These are phyloP conservation scores for Lepidonotus clava DNA, from an alignment of 2,888 invertebrate species.

Conservation along the genomic window DNA sequence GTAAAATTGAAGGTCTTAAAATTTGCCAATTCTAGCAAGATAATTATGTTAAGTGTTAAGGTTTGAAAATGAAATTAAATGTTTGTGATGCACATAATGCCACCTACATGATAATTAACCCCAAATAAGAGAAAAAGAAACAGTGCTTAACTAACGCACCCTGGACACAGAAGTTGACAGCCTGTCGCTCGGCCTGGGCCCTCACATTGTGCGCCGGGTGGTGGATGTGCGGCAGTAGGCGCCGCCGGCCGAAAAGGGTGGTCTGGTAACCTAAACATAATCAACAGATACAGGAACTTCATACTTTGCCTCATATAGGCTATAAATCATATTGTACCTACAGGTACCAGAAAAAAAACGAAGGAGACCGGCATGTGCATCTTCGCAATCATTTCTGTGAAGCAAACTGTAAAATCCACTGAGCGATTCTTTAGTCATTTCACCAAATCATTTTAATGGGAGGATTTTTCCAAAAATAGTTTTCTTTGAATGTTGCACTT, in stretches of 20 bases:
- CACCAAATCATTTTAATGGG: too few species aligned
- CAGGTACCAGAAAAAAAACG: too few species aligned
- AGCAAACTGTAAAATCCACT: too few species aligned
- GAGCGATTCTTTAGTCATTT: too few species aligned
- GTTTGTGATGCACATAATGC: background rate
- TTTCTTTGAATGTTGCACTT: too few species aligned
- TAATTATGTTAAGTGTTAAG: background rate
- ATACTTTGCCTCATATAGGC: too few species aligned
- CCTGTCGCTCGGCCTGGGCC: conserved; percentile 76
- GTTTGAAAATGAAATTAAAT: background rate
- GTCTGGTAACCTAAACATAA: conserved; percentile 68
- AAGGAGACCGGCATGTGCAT: too few species aligned
- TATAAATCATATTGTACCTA: too few species aligned
- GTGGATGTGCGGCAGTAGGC: conserved; percentile 72
- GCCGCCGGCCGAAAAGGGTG: conserved; percentile 72
- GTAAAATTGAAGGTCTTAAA: background rate
- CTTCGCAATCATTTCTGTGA: too few species aligned
- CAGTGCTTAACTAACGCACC: conserved; percentile 64
- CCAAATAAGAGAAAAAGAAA: background rate
- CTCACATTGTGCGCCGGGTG: conserved; percentile 66
- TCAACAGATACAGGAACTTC: too few species aligned
- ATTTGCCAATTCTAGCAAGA: background rate
- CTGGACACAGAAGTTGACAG: conserved; percentile 78
- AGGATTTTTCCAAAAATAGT: too few species aligned
- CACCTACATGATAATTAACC: background rate